phyloP scores from a whole-genome alignment of 1,140 invertebrate genomes.

The Drosophila lini region DNA sequence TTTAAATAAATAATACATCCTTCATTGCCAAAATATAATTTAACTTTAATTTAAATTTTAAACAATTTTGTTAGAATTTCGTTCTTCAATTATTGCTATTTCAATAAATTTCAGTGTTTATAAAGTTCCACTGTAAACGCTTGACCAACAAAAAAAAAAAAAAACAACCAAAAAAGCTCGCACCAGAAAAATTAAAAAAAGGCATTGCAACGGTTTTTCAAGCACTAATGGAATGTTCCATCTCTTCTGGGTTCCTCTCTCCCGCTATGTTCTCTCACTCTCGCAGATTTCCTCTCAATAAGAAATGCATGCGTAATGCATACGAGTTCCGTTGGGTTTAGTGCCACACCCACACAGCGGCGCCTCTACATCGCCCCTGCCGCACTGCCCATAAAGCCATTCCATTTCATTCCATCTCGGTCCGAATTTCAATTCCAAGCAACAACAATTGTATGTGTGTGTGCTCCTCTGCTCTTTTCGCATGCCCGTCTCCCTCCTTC shows the following conservation, averaged over 20 bases:
- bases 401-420: conserved; percentile 36
- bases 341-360: conserved; percentile 71
- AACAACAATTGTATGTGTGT: conserved; percentile 10
- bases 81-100: not conserved
- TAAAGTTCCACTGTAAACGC: not conserved
- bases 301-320: conserved; percentile 71
- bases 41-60: too few species aligned
- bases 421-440: conserved; percentile 41
- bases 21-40: not conserved
- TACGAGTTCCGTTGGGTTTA: conserved; percentile 63
- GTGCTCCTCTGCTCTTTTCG: conserved; percentile 33
- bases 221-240: conserved; percentile 43
- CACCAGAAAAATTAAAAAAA: conserved; percentile 35
- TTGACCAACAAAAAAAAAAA: not conserved
- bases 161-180: conserved; percentile 3
- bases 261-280: conserved; percentile 6
- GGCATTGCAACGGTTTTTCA: conserved; percentile 46
- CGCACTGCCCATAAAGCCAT: conserved; percentile 27
- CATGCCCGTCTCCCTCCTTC: conserved; percentile 15
- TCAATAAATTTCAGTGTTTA: not conserved
- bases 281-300: conserved; percentile 62
- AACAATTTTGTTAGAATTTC: not conserved
- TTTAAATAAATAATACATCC: not conserved
- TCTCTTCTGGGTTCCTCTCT: conserved; percentile 29
- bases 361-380: conserved; percentile 13